Conservation (phyloP, 2,113 vertebrate species). For the Heterocephalus glaber region DNA sequence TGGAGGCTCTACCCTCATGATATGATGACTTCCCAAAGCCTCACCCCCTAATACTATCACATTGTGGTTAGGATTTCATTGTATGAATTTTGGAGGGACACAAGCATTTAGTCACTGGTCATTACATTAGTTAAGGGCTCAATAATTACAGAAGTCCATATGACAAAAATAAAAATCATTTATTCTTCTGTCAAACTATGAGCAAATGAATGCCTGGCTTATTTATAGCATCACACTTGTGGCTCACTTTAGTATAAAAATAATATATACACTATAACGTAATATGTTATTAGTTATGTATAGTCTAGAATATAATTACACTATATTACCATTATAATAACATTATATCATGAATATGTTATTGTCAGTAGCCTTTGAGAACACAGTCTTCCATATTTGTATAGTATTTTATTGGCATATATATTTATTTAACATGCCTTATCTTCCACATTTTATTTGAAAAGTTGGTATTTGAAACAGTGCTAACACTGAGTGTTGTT, state of each 20-base stretch:
- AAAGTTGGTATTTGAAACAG: constrained; percentile 3
- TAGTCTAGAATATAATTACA: neutral
- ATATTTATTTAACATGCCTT: neutral
- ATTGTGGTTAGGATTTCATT: neutral
- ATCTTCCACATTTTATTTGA: neutral
- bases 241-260: neutral
- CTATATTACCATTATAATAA: neutral
- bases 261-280: neutral
- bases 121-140: neutral
- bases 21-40: too few relatives aligned
- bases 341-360: neutral
- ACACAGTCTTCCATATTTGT: neutral
- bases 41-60: neutral
- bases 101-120: neutral
- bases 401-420: neutral
- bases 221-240: neutral
- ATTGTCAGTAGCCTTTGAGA: neutral
- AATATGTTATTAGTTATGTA: neutral
- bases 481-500: neutral
- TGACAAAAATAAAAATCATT: neutral
- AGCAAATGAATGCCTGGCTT: neutral
- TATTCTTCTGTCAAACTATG: neutral
- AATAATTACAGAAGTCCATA: neutral
- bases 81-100: too few relatives aligned
- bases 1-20: neutral